Conservation (phyloP, 2,888 invertebrate species). For the Acanthopleura granulata region DNA sequence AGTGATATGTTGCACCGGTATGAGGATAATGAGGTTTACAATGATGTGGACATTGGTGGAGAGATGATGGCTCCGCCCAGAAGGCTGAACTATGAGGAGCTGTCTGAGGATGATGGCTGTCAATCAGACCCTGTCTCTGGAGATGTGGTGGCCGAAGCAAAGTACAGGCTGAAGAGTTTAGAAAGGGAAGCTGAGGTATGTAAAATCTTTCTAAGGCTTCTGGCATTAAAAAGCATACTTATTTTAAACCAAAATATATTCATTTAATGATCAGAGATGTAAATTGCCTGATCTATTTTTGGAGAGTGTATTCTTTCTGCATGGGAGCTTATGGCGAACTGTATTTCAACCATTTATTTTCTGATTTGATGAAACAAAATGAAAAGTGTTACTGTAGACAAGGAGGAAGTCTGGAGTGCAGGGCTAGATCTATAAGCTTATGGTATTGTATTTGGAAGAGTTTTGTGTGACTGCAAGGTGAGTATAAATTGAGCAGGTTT, state of each 20-base stretch:
- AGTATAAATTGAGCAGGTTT: too few relatives aligned
- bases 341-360: too few relatives aligned
- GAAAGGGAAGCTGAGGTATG: conserved; percentile 64
- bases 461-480: too few relatives aligned
- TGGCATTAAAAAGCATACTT: not conserved
- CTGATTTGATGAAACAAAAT: too few relatives aligned
- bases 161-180: conserved; percentile 58
- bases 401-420: too few relatives aligned
- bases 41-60: conserved; percentile 47
- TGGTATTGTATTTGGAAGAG: too few relatives aligned
- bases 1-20: conserved; percentile 25
- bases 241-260: not conserved
- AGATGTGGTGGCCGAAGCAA: conserved; percentile 61
- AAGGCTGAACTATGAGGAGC: conserved; percentile 39
- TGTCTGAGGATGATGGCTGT: conserved; percentile 45
- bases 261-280: not conserved
- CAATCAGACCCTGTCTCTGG: conserved; percentile 49
- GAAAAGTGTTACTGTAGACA: too few relatives aligned
- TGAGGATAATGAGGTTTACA: conserved; percentile 43
- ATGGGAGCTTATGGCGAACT: too few relatives aligned
- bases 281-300: not conserved
- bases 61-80: conserved; percentile 31
- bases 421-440: too few relatives aligned
- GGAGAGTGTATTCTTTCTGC: not conserved
- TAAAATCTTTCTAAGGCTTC: not conserved